A percentile compares a stretch with the other conserved stretches of the same genome.
Evolutionary conservation across 2,888 invertebrate genomes (phyloP).

Genomic region (Ormyrus nitidulus): DNA sequence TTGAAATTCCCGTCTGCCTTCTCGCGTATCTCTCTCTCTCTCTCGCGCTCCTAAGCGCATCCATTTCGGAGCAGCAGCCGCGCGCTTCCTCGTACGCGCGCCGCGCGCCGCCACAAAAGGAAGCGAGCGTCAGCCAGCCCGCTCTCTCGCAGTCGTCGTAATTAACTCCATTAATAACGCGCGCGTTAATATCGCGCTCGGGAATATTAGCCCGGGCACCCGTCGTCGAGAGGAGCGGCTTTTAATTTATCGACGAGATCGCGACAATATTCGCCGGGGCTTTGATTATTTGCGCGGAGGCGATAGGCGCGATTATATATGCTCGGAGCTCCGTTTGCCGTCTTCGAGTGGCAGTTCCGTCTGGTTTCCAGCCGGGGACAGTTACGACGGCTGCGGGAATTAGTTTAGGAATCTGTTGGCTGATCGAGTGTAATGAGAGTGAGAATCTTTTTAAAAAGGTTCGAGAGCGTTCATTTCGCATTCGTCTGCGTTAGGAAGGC

Average conservation of each 20-base stretch:
- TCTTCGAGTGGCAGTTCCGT: no score
- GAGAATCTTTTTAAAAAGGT: no score
- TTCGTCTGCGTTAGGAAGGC: no score
- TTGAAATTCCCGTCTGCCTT: conserved; percentile 40
- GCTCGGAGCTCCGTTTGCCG: no score
- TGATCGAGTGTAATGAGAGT: no score
- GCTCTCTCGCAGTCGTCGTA: conserved; percentile 55
- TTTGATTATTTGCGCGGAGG: background rate
- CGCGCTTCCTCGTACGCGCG: conserved; percentile 21
- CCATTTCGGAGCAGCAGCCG: conserved; percentile 16
- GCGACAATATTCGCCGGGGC: background rate
- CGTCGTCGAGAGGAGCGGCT: conserved; percentile 3
- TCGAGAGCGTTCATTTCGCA: no score
- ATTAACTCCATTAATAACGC: conserved; percentile 62
- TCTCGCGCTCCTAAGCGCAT: conserved; percentile 30
- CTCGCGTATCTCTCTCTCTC: background rate
- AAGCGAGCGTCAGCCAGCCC: background rate
- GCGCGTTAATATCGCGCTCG: conserved; percentile 57
- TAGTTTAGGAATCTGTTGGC: no score
- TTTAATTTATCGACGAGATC: conserved; percentile 20
- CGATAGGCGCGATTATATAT: no score
- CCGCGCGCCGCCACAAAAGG: background rate
- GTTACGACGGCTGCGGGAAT: no score
- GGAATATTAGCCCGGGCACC: background rate
- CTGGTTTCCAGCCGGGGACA: no score